Conservation (phyloP, 2,797 vertebrate genomes). For the Setipinna tenuifilis region DNA sequence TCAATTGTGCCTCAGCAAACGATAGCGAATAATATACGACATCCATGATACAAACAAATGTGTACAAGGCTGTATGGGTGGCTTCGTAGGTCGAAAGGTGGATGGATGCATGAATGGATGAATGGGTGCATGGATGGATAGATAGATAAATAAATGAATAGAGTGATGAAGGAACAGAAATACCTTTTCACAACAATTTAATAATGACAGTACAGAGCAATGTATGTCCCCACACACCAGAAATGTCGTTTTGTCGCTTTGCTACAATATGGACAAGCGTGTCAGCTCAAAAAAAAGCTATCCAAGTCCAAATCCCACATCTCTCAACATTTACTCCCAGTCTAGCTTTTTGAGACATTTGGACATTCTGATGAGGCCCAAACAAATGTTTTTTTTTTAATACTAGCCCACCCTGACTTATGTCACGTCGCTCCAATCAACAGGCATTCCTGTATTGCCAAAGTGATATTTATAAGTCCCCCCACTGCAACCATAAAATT, state of each 20-base stretch:
- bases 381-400: neutral
- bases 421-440: neutral
- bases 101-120: neutral
- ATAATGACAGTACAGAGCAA: too few species aligned
- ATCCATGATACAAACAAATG: neutral
- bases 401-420: neutral
- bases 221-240: too few species aligned
- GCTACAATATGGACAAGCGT: neutral
- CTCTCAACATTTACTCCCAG: neutral
- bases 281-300: neutral
- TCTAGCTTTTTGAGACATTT: neutral
- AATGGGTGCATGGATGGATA: neutral
- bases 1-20: neutral
- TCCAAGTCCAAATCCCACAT: neutral
- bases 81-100: neutral
- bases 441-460: neutral
- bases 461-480: neutral
- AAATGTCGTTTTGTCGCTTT: neutral
- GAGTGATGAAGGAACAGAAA: too few species aligned
- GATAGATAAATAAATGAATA: neutral
- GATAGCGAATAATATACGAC: neutral
- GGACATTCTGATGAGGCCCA: neutral
- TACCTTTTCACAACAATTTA: too few species aligned
- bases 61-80: neutral
- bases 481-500: neutral